phyloP scores from a whole-genome alignment of 2,797 vertebrate genomes.

The Acestrorhynchus altus region DNA sequence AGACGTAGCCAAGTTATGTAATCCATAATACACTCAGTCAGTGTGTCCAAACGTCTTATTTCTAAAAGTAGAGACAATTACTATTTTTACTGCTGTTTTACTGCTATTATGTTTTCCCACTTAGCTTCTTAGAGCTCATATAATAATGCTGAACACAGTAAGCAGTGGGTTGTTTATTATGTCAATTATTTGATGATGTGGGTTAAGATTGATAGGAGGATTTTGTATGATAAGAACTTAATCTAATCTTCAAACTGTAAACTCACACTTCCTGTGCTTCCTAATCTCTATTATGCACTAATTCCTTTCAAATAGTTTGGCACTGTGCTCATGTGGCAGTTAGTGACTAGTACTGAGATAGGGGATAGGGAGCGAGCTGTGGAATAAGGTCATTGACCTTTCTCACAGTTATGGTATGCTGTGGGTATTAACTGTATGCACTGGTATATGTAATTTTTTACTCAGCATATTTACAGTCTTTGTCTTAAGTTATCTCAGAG shows the following conservation, averaged over 20 bases:
- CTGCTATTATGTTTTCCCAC: neutral
- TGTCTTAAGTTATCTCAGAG: neutral
- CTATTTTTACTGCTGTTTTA: neutral
- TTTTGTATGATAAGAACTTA: slow-evolving; percentile 43
- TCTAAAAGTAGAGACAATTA: neutral
- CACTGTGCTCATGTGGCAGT: slow-evolving; percentile 36
- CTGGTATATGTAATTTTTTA: neutral
- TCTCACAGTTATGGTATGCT: neutral
- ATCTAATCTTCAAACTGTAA: slow-evolving; percentile 30
- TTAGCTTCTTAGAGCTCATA: neutral
- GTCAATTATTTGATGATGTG: slow-evolving; percentile 38
- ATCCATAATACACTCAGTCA: too few species aligned
- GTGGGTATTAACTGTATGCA: neutral
- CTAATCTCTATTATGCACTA: slow-evolving; percentile 28
- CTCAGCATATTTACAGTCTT: neutral
- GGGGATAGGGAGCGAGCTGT: slow-evolving; percentile 32
- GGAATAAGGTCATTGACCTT: neutral
- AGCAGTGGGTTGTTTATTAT: slow-evolving; percentile 32
- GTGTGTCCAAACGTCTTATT: too few species aligned
- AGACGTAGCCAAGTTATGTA: too few species aligned
- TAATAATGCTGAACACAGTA: neutral
- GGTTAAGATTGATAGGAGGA: slow-evolving; percentile 27
- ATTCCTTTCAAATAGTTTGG: slow-evolving; percentile 50
- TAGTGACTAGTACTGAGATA: slow-evolving; percentile 41
- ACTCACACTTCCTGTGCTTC: slow-evolving; percentile 21